Percentiles rank a stretch among this genome's conserved stretches.
Evolutionary conservation across 2,797 vertebrate species (phyloP).

Genomic region (Menidia menidia): DNA sequence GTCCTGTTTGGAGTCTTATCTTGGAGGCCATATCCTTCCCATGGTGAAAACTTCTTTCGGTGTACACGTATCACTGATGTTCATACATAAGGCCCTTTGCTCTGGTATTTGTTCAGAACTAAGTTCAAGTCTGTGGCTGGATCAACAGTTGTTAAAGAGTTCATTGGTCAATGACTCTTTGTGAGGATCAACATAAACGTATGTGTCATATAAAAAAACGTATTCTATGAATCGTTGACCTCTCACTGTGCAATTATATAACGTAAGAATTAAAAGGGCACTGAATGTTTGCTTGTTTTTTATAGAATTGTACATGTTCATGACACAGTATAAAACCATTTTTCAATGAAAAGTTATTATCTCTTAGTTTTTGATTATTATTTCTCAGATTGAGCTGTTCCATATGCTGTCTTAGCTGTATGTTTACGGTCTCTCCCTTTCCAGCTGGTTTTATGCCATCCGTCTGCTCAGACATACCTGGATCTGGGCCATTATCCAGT

Average conservation of each 20-base stretch:
- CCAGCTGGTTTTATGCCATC: constrained; percentile 68
- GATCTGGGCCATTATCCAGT: constrained; percentile 67
- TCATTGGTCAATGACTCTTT: constrained; percentile 14
- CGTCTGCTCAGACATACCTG: constrained; percentile 63
- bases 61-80: constrained; percentile 35
- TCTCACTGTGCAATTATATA: not conserved
- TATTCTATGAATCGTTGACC: not conserved
- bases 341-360: not conserved
- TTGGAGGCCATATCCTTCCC: constrained; percentile 56
- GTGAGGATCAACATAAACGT: constrained; percentile 19
- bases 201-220: not conserved
- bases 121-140: constrained; percentile 17
- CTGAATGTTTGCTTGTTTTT: too few species aligned
- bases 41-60: constrained; percentile 50
- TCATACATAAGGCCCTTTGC: constrained; percentile 25
- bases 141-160: constrained; percentile 4
- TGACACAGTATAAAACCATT: not conserved
- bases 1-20: constrained; percentile 61
- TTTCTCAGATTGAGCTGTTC: constrained; percentile 44
- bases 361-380: constrained; percentile 37
- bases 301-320: not conserved
- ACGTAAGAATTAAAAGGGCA: not conserved
- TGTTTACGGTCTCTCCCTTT: constrained; percentile 46
- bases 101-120: not conserved
- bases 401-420: constrained; percentile 59